Conservation (phyloP, 2,797 vertebrate species). For the Anguilla megastoma region DNA sequence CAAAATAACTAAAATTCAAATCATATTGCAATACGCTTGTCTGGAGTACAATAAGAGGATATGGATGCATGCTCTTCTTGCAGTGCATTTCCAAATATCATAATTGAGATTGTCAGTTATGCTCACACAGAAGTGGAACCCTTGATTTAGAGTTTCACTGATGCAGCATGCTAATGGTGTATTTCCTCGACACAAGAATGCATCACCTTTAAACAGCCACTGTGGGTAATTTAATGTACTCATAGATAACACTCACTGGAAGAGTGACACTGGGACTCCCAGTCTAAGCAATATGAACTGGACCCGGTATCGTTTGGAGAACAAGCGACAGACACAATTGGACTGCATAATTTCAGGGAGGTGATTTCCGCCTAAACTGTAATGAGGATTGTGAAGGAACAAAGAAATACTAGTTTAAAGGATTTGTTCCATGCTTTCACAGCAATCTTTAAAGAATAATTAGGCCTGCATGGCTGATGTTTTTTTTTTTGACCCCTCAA, state of each 20-base stretch:
- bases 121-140: slow-evolving; percentile 33
- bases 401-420: slow-evolving; percentile 69
- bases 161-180: slow-evolving; percentile 39
- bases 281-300: slow-evolving; percentile 65
- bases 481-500: slow-evolving; percentile 50
- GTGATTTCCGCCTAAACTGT: slow-evolving; percentile 60
- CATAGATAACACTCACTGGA: slow-evolving; percentile 62
- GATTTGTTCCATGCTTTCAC: slow-evolving; percentile 65
- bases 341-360: slow-evolving; percentile 66
- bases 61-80: not conserved
- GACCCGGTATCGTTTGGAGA: slow-evolving; percentile 65
- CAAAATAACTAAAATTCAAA: not conserved
- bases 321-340: slow-evolving; percentile 63
- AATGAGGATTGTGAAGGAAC: slow-evolving; percentile 61
- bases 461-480: slow-evolving; percentile 60
- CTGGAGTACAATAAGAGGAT: not conserved
- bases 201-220: slow-evolving; percentile 60
- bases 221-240: slow-evolving; percentile 56
- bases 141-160: slow-evolving; percentile 41
- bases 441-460: slow-evolving; percentile 73
- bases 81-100: not conserved
- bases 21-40: not conserved
- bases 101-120: slow-evolving; percentile 17
- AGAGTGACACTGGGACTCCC: slow-evolving; percentile 61
- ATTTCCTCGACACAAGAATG: slow-evolving; percentile 51